phyloP scores from a whole-genome alignment of 2,113 vertebrate genomes.

The Ahaetulla prasina region DNA sequence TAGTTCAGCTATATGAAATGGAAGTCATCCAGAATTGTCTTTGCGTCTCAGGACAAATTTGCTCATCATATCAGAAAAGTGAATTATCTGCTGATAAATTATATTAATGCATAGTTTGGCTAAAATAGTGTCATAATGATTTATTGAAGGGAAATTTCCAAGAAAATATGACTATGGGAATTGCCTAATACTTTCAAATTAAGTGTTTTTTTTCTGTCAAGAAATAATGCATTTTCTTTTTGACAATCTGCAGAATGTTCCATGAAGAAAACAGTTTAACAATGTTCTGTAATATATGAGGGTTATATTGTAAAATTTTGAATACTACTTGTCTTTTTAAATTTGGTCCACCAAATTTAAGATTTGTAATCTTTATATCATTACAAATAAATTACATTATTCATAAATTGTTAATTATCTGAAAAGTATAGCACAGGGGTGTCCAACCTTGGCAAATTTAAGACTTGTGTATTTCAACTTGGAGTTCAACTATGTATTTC shows the following conservation, averaged over 20 bases:
- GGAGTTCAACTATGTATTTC: too few species aligned
- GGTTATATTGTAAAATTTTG: not conserved
- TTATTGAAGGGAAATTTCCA: not conserved
- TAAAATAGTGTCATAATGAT: not conserved
- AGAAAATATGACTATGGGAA: not conserved
- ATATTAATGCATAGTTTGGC: not conserved
- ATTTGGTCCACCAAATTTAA: not conserved
- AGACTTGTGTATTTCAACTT: not conserved
- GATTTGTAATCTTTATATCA: not conserved
- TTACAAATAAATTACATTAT: not conserved
- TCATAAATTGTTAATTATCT: not conserved
- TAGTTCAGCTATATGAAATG: not conserved
- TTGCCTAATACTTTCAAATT: not conserved
- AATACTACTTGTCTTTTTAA: not conserved
- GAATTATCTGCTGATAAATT: not conserved
- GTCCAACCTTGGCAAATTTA: not conserved
- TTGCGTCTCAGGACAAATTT: not conserved
- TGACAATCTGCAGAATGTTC: not conserved
- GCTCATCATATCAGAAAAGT: not conserved
- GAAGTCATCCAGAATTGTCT: not conserved
- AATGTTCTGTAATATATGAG: not conserved
- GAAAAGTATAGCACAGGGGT: not conserved
- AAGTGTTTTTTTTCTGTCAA: not conserved
- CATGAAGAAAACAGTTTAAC: not conserved
- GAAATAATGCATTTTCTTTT: not conserved